Evolutionary conservation across 2,888 invertebrate genomes (phyloP).

Genomic region (Lycophotia porphyrea): DNA sequence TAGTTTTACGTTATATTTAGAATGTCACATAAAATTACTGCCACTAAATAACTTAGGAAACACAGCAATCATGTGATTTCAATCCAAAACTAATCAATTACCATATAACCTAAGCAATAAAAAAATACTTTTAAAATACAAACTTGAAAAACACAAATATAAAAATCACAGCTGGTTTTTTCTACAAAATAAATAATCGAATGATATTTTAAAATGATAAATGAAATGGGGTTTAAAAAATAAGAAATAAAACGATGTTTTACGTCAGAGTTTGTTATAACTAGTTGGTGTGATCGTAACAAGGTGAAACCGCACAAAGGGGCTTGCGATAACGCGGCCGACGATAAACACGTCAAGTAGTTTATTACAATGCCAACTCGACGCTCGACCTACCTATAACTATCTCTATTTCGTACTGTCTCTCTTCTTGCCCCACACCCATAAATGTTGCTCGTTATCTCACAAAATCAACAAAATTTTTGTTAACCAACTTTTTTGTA

Average conservation of each 20-base stretch:
- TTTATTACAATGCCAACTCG: conserved; percentile 87
- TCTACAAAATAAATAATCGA: background rate
- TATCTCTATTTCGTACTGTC: conserved; percentile 86
- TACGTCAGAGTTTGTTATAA: conserved; percentile 64
- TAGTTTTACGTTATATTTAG: conserved; percentile 16
- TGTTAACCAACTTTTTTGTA: background rate
- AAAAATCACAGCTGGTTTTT: conserved; percentile 35
- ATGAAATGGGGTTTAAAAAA: conserved; percentile 33
- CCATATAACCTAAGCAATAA: conserved; percentile 19
- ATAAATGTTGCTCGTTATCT: conserved; percentile 80
- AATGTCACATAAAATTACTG: conserved; percentile 2
- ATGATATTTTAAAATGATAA: background rate
- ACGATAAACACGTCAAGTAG: conserved; percentile 84
- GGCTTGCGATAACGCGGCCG: conserved; percentile 83
- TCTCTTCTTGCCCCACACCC: conserved; percentile 85
- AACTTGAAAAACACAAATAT: conserved; percentile 29
- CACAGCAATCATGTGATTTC: conserved; percentile 35
- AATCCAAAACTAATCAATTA: conserved; percentile 35
- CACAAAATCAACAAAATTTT: conserved; percentile 21
- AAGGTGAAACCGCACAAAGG: conserved; percentile 86
- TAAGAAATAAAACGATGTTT: conserved; percentile 67
- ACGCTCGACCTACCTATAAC: conserved; percentile 89
- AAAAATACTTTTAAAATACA: conserved; percentile 33
- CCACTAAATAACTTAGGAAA: conserved; percentile 13
- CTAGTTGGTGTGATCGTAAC: conserved; percentile 75